These are phyloP conservation scores for Chiloscyllium plagiosum DNA, from an alignment of 2,113 vertebrate species.

Conservation along the genomic window DNA sequence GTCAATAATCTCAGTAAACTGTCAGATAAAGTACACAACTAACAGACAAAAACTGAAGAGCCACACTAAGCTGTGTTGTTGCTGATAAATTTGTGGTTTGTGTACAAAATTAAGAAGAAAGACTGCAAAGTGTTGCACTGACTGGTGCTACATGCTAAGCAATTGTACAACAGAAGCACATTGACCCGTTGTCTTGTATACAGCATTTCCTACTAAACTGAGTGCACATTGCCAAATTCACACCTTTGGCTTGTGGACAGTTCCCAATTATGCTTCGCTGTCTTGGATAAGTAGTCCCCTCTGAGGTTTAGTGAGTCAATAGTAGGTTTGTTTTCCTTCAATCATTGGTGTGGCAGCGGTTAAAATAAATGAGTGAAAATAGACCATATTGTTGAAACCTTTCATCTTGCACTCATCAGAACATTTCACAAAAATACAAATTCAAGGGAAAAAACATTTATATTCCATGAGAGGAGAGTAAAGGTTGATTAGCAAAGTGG, in stretches of 20 bases:
- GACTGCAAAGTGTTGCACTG: not conserved
- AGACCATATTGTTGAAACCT: no score
- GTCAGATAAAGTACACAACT: not conserved
- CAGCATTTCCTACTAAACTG: not conserved
- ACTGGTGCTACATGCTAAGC: not conserved
- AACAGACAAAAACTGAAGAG: not conserved
- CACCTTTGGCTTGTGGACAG: not conserved
- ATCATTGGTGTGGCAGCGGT: not conserved
- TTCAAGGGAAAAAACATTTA: no score
- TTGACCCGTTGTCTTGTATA: not conserved
- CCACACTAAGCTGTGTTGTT: not conserved
- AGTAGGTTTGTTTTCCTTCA: not conserved
- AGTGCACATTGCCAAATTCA: not conserved
- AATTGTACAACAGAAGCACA: not conserved
- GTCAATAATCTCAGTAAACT: not conserved
- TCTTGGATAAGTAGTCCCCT: not conserved
- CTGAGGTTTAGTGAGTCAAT: not conserved
- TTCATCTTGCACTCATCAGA: no score
- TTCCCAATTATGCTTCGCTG: not conserved
- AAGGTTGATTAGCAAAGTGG: no score
- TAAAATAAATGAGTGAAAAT: not conserved
- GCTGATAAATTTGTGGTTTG: not conserved
- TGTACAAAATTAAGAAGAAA: not conserved
- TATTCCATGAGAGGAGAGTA: no score
- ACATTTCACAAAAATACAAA: no score